Evolutionary conservation across 2,797 vertebrate species (phyloP).

Genomic region (Eospalax fontanierii): DNA sequence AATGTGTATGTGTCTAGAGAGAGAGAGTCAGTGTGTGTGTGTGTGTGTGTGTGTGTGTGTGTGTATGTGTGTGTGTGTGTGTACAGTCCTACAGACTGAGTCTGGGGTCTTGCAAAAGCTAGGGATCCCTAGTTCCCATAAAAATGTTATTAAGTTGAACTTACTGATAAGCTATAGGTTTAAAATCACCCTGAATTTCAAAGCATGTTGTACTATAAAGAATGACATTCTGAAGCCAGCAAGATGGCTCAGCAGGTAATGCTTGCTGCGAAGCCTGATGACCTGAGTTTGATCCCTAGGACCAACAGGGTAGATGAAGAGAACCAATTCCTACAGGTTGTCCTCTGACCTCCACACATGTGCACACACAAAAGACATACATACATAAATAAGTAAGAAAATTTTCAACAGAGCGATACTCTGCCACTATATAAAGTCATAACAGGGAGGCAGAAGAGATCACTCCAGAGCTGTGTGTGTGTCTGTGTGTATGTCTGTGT

Average conservation of each 20-base stretch:
- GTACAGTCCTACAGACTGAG: background rate
- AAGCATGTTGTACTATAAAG: background rate
- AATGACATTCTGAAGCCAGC: background rate
- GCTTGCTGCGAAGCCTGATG: background rate
- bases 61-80: background rate
- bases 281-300: background rate
- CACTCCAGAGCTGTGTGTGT: background rate
- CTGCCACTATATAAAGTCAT: background rate
- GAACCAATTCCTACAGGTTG: background rate
- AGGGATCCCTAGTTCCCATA: background rate
- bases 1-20: background rate
- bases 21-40: background rate
- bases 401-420: background rate
- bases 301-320: background rate
- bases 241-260: background rate
- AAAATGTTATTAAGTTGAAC: conserved; percentile 1
- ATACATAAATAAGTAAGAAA: fast-evolving
- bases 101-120: background rate
- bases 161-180: conserved; percentile 34
- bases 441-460: background rate
- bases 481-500: background rate
- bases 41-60: background rate
- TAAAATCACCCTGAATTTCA: conserved; percentile 66
- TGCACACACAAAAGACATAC: background rate
- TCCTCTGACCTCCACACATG: background rate